Evolutionary conservation across 2,888 invertebrate species (phyloP).

Genomic region (Tenthredo mesomela): DNA sequence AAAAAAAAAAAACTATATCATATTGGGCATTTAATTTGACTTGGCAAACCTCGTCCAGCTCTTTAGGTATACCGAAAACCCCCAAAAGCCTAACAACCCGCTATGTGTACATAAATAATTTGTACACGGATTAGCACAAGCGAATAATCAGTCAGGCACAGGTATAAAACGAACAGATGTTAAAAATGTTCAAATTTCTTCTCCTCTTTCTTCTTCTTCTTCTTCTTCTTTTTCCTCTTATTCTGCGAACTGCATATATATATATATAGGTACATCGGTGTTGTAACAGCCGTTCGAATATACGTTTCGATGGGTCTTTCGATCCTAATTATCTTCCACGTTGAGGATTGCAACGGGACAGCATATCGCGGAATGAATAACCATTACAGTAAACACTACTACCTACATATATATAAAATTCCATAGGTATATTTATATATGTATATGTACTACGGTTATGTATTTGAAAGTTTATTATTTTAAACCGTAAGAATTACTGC

Average conservation of each 20-base stretch:
- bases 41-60: neutral
- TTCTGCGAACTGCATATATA: too few relatives aligned
- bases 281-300: too few relatives aligned
- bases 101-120: slow-evolving; percentile 24
- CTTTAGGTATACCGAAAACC: slow-evolving; percentile 18
- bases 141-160: slow-evolving; percentile 11
- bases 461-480: neutral
- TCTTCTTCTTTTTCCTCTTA: neutral
- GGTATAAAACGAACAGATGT: neutral
- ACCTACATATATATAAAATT: neutral
- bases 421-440: neutral
- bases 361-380: neutral
- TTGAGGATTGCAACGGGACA: neutral
- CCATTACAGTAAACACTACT: neutral
- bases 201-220: neutral
- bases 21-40: neutral
- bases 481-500: neutral
- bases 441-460: neutral
- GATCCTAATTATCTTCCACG: neutral
- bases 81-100: neutral
- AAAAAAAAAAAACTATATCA: neutral
- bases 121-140: slow-evolving; percentile 14
- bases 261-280: too few relatives aligned
- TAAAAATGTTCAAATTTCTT: neutral
- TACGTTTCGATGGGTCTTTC: neutral